Conservation (phyloP, 2,797 vertebrate genomes). For the Chrysolophus pictus region DNA sequence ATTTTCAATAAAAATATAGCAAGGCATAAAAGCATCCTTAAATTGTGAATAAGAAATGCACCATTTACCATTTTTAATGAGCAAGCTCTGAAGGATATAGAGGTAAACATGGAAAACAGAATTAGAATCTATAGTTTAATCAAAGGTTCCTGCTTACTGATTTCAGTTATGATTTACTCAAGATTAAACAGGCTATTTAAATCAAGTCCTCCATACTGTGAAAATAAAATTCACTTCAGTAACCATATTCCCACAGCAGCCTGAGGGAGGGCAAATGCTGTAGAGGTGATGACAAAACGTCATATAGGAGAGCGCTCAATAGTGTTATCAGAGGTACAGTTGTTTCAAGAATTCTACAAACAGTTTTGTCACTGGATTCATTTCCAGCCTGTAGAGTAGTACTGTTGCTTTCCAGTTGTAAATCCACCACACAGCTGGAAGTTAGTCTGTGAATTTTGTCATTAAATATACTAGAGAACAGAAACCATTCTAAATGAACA, state of each 20-base stretch:
- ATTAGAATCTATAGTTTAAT: conserved; percentile 53
- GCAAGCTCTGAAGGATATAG: background rate
- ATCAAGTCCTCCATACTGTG: background rate
- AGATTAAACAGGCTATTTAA: conserved; percentile 25
- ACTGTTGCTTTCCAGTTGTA: background rate
- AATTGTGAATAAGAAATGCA: background rate
- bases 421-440: background rate
- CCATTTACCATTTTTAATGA: background rate
- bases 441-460: conserved; percentile 18
- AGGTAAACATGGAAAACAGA: background rate
- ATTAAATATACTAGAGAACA: conserved; percentile 34
- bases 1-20: conserved; percentile 13
- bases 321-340: background rate
- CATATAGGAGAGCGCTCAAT: background rate
- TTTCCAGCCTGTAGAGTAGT: background rate
- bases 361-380: background rate
- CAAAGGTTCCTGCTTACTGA: conserved; percentile 8
- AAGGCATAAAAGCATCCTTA: conserved; percentile 1
- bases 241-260: background rate
- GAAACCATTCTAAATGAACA: conserved; percentile 32
- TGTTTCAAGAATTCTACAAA: background rate
- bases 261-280: background rate
- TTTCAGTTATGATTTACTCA: conserved; percentile 39
- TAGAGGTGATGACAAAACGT: background rate
- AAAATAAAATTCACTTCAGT: conserved; percentile 31